Percentiles rank a stretch among this genome's conserved stretches.
phyloP scores from a whole-genome alignment of 2,113 vertebrate species.

The Halichoerus grypus region DNA sequence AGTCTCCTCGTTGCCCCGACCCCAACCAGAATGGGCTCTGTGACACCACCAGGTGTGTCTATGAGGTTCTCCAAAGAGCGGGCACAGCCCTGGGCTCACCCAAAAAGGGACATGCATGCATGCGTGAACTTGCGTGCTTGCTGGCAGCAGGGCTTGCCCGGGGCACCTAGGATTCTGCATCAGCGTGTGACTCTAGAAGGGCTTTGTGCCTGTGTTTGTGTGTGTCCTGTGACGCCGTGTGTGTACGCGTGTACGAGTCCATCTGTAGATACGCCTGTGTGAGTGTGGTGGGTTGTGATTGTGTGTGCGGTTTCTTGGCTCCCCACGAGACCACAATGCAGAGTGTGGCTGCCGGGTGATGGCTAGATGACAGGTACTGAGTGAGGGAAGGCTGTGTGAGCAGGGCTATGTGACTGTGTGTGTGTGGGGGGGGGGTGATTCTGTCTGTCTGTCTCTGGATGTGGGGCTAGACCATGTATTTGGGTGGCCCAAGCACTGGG shows the following conservation, averaged over 20 bases:
- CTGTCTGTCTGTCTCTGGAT: background rate
- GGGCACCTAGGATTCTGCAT: background rate
- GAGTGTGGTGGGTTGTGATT: background rate
- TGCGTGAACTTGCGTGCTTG: background rate
- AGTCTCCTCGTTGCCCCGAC: background rate
- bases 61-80: background rate
- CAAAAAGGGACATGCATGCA: background rate
- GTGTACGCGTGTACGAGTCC: background rate
- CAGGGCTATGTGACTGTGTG: background rate
- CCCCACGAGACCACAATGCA: background rate
- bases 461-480: background rate
- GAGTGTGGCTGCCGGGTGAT: background rate
- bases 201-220: background rate
- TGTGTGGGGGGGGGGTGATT: background rate
- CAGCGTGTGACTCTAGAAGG: background rate
- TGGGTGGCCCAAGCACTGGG: background rate
- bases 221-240: background rate
- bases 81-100: background rate
- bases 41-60: background rate
- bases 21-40: background rate
- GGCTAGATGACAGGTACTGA: background rate
- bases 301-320: background rate
- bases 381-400: background rate
- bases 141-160: background rate
- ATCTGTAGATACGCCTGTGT: background rate